Conservation (phyloP, 1,140 invertebrate species). For the Halictus rubicundus region DNA sequence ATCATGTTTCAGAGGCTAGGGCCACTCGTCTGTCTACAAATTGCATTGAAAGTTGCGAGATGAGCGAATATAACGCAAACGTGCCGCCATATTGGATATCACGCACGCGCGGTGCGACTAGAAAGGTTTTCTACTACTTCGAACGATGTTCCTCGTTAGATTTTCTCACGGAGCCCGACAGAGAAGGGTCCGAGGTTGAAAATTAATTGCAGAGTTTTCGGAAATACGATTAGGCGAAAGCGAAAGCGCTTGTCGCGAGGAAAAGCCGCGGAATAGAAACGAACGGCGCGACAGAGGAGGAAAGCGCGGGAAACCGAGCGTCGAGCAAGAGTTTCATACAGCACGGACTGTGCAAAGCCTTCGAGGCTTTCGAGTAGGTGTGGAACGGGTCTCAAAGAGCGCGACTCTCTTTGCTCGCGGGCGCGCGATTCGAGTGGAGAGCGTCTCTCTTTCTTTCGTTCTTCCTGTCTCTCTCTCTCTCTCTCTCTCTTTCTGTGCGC, state of each 20-base stretch:
- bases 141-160: too few relatives aligned
- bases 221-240: too few relatives aligned
- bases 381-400: background rate
- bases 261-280: too few relatives aligned
- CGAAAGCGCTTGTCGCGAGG: too few relatives aligned
- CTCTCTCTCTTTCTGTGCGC: background rate
- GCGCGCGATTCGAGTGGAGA: slow-evolving; percentile 12
- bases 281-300: background rate
- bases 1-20: rapidly evolving
- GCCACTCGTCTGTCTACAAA: background rate
- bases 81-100: too few relatives aligned
- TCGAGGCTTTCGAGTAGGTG: slow-evolving; percentile 31
- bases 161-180: background rate
- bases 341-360: background rate
- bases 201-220: too few relatives aligned
- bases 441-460: background rate
- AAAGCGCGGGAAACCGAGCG: background rate
- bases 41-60: background rate
- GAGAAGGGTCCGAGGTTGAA: too few relatives aligned
- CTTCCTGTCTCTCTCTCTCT: background rate
- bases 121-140: too few relatives aligned
- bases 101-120: too few relatives aligned
- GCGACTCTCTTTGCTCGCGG: background rate
- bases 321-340: slow-evolving; percentile 13
- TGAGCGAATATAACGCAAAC: background rate